Base-by-base conservation (phyloP, 2,888 invertebrate genomes). In the Xanthia togata region DNA sequence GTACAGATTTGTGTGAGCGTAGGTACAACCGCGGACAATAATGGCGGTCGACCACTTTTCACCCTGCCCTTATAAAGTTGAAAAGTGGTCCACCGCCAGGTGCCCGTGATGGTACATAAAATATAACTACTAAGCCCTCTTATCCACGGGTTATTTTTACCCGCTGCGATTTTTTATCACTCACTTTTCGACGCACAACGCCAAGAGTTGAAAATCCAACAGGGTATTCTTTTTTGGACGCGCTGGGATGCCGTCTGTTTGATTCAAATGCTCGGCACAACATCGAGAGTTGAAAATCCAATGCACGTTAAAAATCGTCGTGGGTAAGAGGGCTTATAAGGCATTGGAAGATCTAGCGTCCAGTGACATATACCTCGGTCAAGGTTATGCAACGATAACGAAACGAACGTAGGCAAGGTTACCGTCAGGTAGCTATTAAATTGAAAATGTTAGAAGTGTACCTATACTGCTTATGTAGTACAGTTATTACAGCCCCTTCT, bases 321-420 rank as follows among this genome's bases (percentile, higher is more conserved):
- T 17, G 17, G 17, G 47, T 5, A 47, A 47, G 5, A 20, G 6
- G 8, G 50, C 50, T 53, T 63, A 63, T 38, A 26, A 17, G 20
- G 12, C 17, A 23, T 38, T 11, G 57, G 47, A 59, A 44, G 23
- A 31, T 60, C 20, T 41, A 35, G 35, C 38, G 38, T 50, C 47
- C 59, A 38, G n/a, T 35, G 67, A 55, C 65, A 20, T 44, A 67
- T 17, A 6, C 35, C 38, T 38, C 26, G 11, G 35, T 41, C 62
- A 79, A 79, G 80, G 57, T 20, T 31, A 2, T 8, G 50, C 20
- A 47, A 31, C n/a, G 11, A 17, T n/a, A 63, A 1, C 23, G 4
- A n/a, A 63, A 38, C 14, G 9, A 20, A 20, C 20, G 31, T 26
- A 55, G 0, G n/a, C 12, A 55, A 6, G 50, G n/a, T 2, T 26